These are phyloP conservation scores for Eurystomus gularis DNA, from an alignment of 2,113 vertebrate genomes.

Conservation along the genomic window DNA sequence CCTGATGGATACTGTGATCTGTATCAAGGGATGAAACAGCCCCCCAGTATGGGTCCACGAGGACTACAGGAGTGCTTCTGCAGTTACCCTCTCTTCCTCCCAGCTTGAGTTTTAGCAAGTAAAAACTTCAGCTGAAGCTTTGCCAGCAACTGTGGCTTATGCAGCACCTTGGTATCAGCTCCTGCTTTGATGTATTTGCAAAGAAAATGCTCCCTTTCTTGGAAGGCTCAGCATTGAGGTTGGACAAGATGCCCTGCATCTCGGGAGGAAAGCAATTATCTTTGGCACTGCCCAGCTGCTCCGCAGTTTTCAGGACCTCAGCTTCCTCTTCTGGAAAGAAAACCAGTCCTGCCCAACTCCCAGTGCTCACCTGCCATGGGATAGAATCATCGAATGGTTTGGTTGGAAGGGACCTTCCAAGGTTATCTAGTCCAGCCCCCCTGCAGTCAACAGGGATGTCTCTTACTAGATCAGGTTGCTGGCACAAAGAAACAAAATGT, in stretches of 20 bases:
- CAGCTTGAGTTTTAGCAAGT: not conserved
- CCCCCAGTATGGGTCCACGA: not conserved
- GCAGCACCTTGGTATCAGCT: not conserved
- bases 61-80: not conserved
- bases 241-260: not conserved
- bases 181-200: not conserved
- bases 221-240: not conserved
- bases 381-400: too few relatives aligned
- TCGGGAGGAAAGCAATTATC: not conserved
- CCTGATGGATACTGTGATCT: not conserved
- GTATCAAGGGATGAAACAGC: not conserved
- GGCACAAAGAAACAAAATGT: not conserved
- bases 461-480: too few relatives aligned
- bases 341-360: not conserved
- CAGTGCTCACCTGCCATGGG: not conserved
- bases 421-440: too few relatives aligned
- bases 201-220: not conserved
- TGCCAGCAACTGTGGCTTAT: rapidly evolving
- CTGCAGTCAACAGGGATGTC: too few relatives aligned
- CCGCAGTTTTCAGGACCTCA: not conserved
- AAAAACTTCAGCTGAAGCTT: not conserved
- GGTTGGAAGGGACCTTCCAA: too few relatives aligned
- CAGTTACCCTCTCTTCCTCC: not conserved
- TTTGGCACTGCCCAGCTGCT: not conserved
- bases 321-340: not conserved